Base-by-base conservation (phyloP, 2,113 vertebrate genomes). In the Corythornis cristatus region DNA sequence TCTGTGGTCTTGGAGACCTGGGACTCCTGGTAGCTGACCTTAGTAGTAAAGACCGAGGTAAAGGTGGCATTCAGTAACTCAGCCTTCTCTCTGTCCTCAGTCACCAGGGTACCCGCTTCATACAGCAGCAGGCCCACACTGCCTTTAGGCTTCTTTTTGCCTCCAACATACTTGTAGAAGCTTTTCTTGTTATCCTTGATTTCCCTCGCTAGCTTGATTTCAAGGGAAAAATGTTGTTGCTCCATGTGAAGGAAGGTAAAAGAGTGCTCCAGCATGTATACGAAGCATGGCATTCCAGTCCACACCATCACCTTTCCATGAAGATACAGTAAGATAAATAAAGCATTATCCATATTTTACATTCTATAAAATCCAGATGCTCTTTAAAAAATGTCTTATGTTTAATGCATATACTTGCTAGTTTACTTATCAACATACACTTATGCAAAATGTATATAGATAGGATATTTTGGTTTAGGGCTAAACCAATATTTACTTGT, bases 281-380 rank as follows among this genome's bases (percentile, higher is more conserved):
- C 68, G 76, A 94, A 80, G 71, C 88, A 84, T 81, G 93, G 35
- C 76, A 94, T 97, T 96, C 93, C 95, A 98, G 97, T 97, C 91
- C 77, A 40, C 53, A 91, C 93, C 62, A 51, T 94, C 96, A 97
- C 86, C 93, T 97, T 97, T 96, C 93, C 89, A 91, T 1, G 43
- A 96, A 97, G 71, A 82, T 96, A 96, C 89, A 97, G 97, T 96
- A 98, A 98, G 97, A 98, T 98, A 98, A 97, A 98, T 98, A 97
- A 96, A 96, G 95, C 95, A 97, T 97, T 98, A 98, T 96, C 79
- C 91, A 95, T 97, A 97, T 96, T 98, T 98, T 97, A 98, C 96
- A 98, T 95, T 97, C 97, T 98, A 97, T 98, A 98, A 98, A 98
- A 97, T 90, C 91, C 92, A 95, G 90, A 96, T 95, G 77, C 91